phyloP scores from a whole-genome alignment of 1,140 invertebrate genomes.

The Diorhabda sublineata region DNA sequence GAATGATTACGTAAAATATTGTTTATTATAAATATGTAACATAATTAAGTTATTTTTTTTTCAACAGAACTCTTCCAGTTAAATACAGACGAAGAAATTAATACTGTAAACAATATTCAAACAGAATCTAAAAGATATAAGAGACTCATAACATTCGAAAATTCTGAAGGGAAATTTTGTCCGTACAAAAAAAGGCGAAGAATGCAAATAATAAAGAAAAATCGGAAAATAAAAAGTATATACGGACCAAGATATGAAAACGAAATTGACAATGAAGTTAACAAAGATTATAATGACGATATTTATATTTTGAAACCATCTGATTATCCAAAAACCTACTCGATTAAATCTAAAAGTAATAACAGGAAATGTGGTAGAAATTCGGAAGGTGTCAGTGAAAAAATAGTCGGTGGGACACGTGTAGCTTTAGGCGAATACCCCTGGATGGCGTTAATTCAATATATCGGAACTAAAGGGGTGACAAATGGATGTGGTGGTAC shows the following conservation, averaged over 20 bases:
- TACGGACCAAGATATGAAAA: neutral
- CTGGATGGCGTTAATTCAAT: conserved; percentile 61
- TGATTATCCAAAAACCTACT: neutral
- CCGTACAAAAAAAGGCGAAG: too few species aligned
- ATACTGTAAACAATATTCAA: too few species aligned
- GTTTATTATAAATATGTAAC: too few species aligned
- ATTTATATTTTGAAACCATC: neutral
- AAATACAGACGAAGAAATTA: too few species aligned
- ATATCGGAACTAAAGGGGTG: conserved; percentile 18
- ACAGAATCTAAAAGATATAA: too few species aligned
- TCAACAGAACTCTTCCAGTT: too few species aligned
- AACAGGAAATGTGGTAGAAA: conserved; percentile 1
- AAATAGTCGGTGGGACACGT: conserved; percentile 42
- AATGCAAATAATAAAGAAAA: too few species aligned
- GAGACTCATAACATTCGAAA: too few species aligned
- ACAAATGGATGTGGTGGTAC: conserved; percentile 55
- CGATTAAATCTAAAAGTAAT: neutral
- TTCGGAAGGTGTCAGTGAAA: conserved; percentile 2
- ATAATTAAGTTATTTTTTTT: too few species aligned
- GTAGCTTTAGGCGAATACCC: conserved; percentile 48
- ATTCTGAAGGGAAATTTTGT: too few species aligned
- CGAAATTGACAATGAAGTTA: neutral
- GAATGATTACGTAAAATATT: too few species aligned
- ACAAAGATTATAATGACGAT: neutral
- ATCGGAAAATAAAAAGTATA: neutral